A percentile compares a stretch with the other conserved stretches of the same genome.
These are phyloP conservation scores for Spisula solida DNA, from an alignment of 2,888 invertebrate genomes.

Conservation along the genomic window DNA sequence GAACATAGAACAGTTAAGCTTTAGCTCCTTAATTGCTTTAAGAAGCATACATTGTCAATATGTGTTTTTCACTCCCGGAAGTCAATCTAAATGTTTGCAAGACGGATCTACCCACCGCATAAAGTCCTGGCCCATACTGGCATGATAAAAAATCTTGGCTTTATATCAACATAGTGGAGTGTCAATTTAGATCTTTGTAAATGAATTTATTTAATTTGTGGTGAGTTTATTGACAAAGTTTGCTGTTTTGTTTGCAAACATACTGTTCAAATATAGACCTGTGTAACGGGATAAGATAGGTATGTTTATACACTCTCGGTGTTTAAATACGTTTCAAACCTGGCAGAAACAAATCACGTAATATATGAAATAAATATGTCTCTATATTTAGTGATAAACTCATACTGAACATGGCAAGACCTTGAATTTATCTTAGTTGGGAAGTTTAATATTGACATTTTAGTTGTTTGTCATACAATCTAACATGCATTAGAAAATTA, in stretches of 20 bases:
- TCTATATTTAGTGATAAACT: not conserved
- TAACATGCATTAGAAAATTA: not conserved
- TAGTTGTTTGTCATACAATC: not conserved
- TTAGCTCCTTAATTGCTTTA: too few species aligned
- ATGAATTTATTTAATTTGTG: constrained; percentile 25
- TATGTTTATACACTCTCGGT: not conserved
- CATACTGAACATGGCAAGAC: not conserved
- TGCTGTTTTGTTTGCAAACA: not conserved
- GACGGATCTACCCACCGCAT: not conserved
- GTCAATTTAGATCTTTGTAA: constrained; percentile 14
- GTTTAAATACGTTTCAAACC: constrained; percentile 15
- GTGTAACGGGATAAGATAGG: not conserved
- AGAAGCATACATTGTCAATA: too few species aligned
- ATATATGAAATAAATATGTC: not conserved
- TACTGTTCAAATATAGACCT: not conserved
- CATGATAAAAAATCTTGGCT: not conserved
- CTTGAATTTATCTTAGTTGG: not conserved
- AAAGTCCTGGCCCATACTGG: not conserved
- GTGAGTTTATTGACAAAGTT: constrained; percentile 6
- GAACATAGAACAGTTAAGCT: too few species aligned
- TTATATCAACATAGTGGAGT: not conserved
- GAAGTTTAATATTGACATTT: constrained; percentile 17
- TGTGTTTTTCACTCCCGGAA: not conserved
- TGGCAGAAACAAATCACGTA: constrained; percentile 4
- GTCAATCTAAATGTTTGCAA: not conserved